Base-by-base conservation (phyloP, 2,888 invertebrate species). In the Andrena hattorfiana region DNA sequence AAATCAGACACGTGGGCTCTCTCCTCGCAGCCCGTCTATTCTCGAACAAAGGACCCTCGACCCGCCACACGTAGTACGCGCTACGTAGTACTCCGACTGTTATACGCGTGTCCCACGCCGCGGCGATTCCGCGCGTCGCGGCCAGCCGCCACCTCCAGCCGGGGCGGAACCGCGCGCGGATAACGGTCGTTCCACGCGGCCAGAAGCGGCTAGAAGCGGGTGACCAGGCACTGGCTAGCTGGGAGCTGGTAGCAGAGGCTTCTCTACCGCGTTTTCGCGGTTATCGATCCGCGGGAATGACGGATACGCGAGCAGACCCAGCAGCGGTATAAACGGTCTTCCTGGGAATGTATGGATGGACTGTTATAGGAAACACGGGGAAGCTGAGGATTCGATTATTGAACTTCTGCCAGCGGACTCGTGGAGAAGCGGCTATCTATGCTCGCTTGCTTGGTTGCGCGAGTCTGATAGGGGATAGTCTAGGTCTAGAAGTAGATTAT, bases 1-100 rank as follows among this genome's bases (percentile, higher is more conserved):
- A 91, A 90, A 88, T 83, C 87, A 87, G 85, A 89, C 91, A 91
- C 90, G 91, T 90, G 91, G 42, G 88, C 92, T 89, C 89, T 89
- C 89, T 91, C 88, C 89, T 90, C 89, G 89, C 89, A 87, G 87
- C 85, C 42, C 42, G 84, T 87, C 75, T 84, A 85, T 87, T 84
- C 84, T 83, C 86, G 86, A 87, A 87, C 87, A 87, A 88, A 88
- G 88, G 73, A 87, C 74, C 79, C 28, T 71, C 76, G 42, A 79
- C 86, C 72, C 69, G 77, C 77, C 42, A 75, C 79, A 72, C n/a
- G 42, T 42, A 42, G 42, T 42, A 42, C 42, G 78, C 54, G n/a
- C 54, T 20, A 75, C 77, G 80, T 81, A 69, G 77, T 88, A 85
- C 81, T 87, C 88, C 84, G 10, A 26, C 56, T 8, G 23, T 6